Conservation (phyloP, 1,140 invertebrate genomes). For the Microplitis mediator region DNA sequence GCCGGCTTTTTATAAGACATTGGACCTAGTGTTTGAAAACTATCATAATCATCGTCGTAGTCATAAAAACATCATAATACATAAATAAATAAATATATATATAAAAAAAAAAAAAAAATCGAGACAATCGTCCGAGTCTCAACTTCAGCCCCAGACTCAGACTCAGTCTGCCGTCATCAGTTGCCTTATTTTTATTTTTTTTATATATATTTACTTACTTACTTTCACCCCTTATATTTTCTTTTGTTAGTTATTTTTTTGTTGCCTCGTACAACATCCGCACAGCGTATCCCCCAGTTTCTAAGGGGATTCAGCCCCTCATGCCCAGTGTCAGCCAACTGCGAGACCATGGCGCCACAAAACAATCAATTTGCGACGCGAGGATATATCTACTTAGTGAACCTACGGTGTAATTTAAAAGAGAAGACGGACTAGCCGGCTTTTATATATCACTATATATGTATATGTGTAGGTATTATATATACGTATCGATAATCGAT, state of each 20-base stretch:
- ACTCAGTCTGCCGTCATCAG: neutral
- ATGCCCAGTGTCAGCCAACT: neutral
- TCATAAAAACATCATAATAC: too few relatives aligned
- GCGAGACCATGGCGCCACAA: constrained; percentile 27
- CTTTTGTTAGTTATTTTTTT: neutral
- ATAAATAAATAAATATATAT: neutral
- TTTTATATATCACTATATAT: neutral
- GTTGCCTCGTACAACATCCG: neutral
- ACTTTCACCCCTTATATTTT: too few relatives aligned
- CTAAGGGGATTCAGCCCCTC: neutral
- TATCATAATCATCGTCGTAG: neutral
- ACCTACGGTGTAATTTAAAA: constrained; percentile 28
- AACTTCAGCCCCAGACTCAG: too few relatives aligned
- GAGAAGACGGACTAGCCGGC: constrained; percentile 19
- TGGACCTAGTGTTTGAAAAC: neutral
- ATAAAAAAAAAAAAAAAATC: neutral
- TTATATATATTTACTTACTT: neutral
- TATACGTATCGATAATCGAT: constrained; percentile 29
- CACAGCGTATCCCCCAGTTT: neutral
- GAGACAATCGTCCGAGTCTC: too few relatives aligned
- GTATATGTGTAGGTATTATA: neutral
- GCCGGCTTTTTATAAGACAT: constrained; percentile 4
- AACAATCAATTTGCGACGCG: constrained; percentile 32
- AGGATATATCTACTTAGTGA: constrained; percentile 31
- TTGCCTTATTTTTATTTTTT: neutral